Evolutionary conservation across 2,797 vertebrate species (phyloP).

Genomic region (Otolemur crassicaudatus): DNA sequence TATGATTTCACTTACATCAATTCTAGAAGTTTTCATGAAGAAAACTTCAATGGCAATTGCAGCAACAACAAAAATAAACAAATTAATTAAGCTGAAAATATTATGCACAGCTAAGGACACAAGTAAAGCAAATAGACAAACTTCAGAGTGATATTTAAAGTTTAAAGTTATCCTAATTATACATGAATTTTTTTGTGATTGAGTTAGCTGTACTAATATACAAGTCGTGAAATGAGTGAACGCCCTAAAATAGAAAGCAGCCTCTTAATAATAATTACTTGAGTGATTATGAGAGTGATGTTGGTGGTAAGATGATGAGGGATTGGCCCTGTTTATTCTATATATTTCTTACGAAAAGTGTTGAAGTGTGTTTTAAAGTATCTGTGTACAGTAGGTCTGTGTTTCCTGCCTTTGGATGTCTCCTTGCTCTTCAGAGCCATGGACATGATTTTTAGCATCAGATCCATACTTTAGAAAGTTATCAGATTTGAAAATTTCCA

Average conservation of each 20-base stretch:
- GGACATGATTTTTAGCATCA: conserved; percentile 10
- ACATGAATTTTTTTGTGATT: neutral
- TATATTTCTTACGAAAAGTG: conserved; percentile 11
- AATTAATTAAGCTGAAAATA: no score
- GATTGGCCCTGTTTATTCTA: neutral
- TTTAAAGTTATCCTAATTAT: neutral
- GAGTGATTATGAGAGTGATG: neutral
- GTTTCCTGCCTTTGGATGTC: neutral
- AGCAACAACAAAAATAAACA: no score
- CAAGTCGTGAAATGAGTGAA: neutral
- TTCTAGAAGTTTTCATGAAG: no score
- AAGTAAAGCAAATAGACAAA: no score
- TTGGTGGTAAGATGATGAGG: neutral
- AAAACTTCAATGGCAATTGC: no score
- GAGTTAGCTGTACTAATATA: neutral
- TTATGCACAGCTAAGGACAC: no score
- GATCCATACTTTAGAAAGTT: neutral
- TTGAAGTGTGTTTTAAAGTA: neutral
- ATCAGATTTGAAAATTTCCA: neutral
- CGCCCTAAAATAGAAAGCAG: neutral
- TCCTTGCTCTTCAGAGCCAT: neutral
- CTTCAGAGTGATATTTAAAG: neutral
- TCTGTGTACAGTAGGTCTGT: neutral
- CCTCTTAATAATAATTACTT: neutral
- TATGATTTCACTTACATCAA: no score